phyloP scores from a whole-genome alignment of 1,140 invertebrate genomes.

The Cotesia glomerata region DNA sequence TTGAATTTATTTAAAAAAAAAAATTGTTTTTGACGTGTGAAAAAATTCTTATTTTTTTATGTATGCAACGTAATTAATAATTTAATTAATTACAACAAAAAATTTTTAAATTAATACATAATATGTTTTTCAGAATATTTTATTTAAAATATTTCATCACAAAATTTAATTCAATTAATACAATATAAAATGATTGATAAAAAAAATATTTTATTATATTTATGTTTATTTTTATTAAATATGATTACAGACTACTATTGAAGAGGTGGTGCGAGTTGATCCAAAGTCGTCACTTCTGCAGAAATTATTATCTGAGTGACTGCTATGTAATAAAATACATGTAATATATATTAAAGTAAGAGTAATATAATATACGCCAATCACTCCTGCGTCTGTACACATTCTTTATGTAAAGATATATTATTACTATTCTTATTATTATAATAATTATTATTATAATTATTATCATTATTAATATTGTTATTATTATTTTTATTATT shows the following conservation, averaged over 20 bases:
- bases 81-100: too few relatives aligned
- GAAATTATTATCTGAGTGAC: constrained; percentile 80
- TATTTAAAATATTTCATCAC: too few relatives aligned
- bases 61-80: too few relatives aligned
- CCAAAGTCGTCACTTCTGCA: constrained; percentile 76
- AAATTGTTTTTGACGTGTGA: too few relatives aligned
- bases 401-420: constrained; percentile 34
- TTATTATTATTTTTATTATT: constrained; percentile 60
- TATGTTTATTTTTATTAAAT: constrained; percentile 20
- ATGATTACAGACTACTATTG: constrained; percentile 74
- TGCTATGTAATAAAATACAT: constrained; percentile 52
- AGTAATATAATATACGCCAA: constrained; percentile 34
- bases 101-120: too few relatives aligned
- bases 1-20: too few relatives aligned
- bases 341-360: constrained; percentile 57
- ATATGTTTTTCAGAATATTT: too few relatives aligned
- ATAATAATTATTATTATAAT: constrained; percentile 54
- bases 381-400: constrained; percentile 46
- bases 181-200: not conserved
- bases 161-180: too few relatives aligned
- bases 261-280: constrained; percentile 73
- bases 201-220: not conserved
- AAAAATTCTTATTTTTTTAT: too few relatives aligned
- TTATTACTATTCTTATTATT: constrained; percentile 53
- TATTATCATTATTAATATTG: constrained; percentile 54